Evolutionary conservation across 2,797 vertebrate species (phyloP).

Genomic region (Onychomys leucogaster): DNA sequence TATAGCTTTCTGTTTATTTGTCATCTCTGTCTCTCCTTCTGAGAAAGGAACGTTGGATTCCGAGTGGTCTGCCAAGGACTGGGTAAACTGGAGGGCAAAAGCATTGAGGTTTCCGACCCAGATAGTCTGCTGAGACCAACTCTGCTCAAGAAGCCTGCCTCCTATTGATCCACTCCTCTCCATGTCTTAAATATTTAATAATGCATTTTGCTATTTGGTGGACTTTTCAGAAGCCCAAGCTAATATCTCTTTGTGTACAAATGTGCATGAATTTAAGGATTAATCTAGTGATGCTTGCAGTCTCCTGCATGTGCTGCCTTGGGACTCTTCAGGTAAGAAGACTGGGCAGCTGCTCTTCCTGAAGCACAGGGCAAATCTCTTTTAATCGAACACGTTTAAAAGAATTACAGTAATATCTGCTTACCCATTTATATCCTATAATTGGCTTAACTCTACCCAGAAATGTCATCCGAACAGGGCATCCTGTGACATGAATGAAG

Average conservation of each 20-base stretch:
- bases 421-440: neutral
- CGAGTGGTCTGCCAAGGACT: neutral
- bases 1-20: neutral
- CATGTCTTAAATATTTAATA: slow-evolving; percentile 28
- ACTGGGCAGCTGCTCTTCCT: neutral
- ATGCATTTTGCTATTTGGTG: slow-evolving; percentile 35
- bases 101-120: neutral
- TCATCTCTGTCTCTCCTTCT: neutral
- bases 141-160: neutral
- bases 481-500: neutral
- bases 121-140: neutral
- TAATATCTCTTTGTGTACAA: neutral
- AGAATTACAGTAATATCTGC: neutral
- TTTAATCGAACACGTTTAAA: neutral
- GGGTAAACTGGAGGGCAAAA: neutral
- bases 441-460: slow-evolving; percentile 16
- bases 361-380: neutral
- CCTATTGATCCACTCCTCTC: neutral
- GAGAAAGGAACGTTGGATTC: slow-evolving; percentile 6
- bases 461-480: neutral
- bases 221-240: slow-evolving; percentile 50
- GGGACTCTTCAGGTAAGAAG: neutral
- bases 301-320: neutral
- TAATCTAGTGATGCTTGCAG: no score
- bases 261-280: neutral